Percentiles rank a stretch among this genome's conserved stretches.
phyloP scores from a whole-genome alignment of 2,797 vertebrate species.

The Chloroceryle inda region DNA sequence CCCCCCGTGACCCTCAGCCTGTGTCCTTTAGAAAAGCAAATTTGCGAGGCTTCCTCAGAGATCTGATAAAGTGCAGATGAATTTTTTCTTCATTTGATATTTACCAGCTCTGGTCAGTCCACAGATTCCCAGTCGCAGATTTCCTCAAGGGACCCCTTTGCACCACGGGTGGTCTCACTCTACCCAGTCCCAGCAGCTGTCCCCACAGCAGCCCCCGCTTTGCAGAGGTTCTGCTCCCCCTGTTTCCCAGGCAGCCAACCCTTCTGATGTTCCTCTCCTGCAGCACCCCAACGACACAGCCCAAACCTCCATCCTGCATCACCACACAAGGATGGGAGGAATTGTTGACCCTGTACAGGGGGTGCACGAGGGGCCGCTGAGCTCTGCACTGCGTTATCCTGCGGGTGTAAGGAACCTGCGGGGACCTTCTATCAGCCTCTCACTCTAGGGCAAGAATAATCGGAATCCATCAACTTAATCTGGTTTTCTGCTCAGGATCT shows the following conservation, averaged over 20 bases:
- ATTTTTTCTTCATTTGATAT: slow-evolving; percentile 49
- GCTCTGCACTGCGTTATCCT: too few relatives aligned
- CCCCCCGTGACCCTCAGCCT: neutral
- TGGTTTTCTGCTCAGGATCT: neutral
- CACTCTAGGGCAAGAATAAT: neutral
- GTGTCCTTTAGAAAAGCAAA: slow-evolving; percentile 42
- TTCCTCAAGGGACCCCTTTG: slow-evolving; percentile 63
- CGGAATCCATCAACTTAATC: neutral
- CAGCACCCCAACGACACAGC: neutral
- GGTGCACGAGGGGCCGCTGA: neutral
- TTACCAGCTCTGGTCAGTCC: slow-evolving; percentile 25
- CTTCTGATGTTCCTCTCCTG: rapidly evolving
- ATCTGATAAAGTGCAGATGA: neutral
- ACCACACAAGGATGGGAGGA: neutral
- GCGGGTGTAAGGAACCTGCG: neutral
- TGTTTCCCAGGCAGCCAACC: neutral
- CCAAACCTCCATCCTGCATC: neutral
- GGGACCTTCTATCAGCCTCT: neutral
- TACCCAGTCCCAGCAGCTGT: neutral
- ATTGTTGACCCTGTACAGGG: neutral
- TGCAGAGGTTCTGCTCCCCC: neutral
- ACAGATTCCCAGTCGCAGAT: neutral
- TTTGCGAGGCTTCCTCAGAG: neutral
- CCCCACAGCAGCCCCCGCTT: neutral
- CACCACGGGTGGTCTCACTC: neutral